Conservation (phyloP, 2,888 invertebrate genomes). For the Dichetophora obliterata region DNA sequence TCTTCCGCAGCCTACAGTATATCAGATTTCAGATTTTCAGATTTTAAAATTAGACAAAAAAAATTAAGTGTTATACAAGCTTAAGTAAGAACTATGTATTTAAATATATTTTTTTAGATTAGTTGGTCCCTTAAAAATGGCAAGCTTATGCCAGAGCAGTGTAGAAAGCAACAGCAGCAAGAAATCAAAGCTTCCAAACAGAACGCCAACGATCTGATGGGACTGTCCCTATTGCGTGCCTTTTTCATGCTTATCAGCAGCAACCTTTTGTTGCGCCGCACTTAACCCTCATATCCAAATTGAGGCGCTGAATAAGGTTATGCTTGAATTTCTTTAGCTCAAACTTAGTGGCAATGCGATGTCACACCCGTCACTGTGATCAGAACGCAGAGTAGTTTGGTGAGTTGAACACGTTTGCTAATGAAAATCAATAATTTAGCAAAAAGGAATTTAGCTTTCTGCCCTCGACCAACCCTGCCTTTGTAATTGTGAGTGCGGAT, state of each 20-base stretch:
- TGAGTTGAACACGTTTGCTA: constrained; percentile 10
- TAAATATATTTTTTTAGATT: too few relatives aligned
- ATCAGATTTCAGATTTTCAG: too few relatives aligned
- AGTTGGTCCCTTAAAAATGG: too few relatives aligned
- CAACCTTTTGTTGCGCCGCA: background rate
- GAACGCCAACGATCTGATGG: background rate
- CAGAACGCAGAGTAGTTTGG: background rate
- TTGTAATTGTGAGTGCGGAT: too few relatives aligned
- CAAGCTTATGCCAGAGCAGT: too few relatives aligned
- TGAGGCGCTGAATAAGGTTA: background rate
- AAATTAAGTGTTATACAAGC: too few relatives aligned
- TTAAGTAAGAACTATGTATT: too few relatives aligned
- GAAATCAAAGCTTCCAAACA: too few relatives aligned
- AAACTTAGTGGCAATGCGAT: background rate
- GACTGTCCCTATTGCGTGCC: background rate
- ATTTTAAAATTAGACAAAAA: too few relatives aligned
- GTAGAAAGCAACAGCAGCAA: too few relatives aligned
- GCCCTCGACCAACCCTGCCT: too few relatives aligned
- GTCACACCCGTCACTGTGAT: background rate
- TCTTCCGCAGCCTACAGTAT: too few relatives aligned
- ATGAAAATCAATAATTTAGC: constrained; percentile 23
- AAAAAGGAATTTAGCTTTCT: background rate
- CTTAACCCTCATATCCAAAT: background rate
- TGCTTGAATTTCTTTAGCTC: background rate
- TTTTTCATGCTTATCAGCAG: background rate